Evolutionary conservation across 2,113 vertebrate species (phyloP).

Genomic region (Limanda limanda): DNA sequence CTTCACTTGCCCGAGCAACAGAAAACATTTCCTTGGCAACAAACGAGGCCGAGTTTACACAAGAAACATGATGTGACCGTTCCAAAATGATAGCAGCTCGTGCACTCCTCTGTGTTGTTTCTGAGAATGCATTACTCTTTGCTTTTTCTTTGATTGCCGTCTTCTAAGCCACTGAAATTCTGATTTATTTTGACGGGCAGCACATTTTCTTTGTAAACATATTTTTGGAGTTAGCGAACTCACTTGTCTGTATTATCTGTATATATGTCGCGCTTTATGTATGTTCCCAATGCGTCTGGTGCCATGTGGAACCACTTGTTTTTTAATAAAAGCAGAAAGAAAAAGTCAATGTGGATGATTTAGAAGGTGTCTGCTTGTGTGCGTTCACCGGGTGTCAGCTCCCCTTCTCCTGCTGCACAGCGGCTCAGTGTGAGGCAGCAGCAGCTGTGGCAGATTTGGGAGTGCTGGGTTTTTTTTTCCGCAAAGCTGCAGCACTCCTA

Average conservation of each 20-base stretch:
- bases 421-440: conserved; percentile 48
- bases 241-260: conserved; percentile 51
- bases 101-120: not conserved
- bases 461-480: conserved; percentile 9
- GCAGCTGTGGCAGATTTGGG: conserved; percentile 56
- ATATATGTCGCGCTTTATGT: conserved; percentile 15
- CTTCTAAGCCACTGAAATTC: conserved; percentile 14
- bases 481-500: conserved; percentile 76
- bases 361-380: conserved; percentile 64
- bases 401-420: conserved; percentile 48
- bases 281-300: conserved; percentile 36
- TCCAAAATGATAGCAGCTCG: not conserved
- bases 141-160: conserved; percentile 15
- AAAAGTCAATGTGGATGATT: conserved; percentile 58
- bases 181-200: conserved; percentile 46
- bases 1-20: conserved; percentile 9
- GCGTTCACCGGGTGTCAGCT: conserved; percentile 64
- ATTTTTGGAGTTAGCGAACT: conserved; percentile 49
- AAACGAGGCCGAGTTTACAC: conserved; percentile 12
- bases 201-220: conserved; percentile 40
- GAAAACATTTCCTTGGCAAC: conserved; percentile 37
- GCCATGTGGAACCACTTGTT: conserved; percentile 69
- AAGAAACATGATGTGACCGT: conserved; percentile 14
- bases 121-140: conserved; percentile 7
- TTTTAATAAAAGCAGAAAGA: conserved; percentile 47